Evolutionary conservation across 2,113 vertebrate genomes (phyloP).

Genomic region (Rhipidura dahli): DNA sequence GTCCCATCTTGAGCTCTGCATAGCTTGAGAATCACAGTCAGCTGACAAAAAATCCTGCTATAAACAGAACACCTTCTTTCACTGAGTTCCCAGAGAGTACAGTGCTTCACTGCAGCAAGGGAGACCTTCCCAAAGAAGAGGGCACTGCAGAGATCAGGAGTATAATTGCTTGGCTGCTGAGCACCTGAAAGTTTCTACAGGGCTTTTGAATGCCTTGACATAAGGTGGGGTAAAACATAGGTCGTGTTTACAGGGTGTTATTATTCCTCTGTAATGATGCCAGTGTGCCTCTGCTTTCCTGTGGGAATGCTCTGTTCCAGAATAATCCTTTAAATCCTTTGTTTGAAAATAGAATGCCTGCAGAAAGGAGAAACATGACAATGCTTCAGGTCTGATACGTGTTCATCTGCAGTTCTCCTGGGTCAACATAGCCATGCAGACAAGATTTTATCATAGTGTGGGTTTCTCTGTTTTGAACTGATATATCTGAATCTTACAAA

Average conservation of each 20-base stretch:
- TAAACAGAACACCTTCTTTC: neutral
- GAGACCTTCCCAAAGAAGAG: conserved; percentile 22
- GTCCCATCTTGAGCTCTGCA: neutral
- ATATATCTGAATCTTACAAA: neutral
- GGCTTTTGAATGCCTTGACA: conserved; percentile 6
- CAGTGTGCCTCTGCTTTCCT: conserved; percentile 7
- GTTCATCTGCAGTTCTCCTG: neutral
- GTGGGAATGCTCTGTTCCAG: conserved; percentile 18
- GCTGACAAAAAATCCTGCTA: conserved; percentile 2
- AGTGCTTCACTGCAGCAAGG: neutral
- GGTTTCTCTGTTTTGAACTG: neutral
- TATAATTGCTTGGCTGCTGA: conserved; percentile 32
- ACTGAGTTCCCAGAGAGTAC: neutral
- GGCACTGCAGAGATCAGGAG: neutral
- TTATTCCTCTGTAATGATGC: conserved; percentile 20
- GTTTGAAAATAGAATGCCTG: neutral
- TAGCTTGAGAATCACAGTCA: neutral
- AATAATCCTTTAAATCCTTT: conserved; percentile 29
- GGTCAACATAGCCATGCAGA: neutral
- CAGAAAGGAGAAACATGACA: neutral
- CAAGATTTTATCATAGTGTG: neutral
- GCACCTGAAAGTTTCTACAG: neutral
- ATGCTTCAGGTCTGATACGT: neutral
- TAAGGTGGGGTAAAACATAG: conserved; percentile 18
- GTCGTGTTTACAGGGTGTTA: conserved; percentile 16